Base-by-base conservation (phyloP, 2,888 invertebrate genomes). In the Periphyllus acericola region DNA sequence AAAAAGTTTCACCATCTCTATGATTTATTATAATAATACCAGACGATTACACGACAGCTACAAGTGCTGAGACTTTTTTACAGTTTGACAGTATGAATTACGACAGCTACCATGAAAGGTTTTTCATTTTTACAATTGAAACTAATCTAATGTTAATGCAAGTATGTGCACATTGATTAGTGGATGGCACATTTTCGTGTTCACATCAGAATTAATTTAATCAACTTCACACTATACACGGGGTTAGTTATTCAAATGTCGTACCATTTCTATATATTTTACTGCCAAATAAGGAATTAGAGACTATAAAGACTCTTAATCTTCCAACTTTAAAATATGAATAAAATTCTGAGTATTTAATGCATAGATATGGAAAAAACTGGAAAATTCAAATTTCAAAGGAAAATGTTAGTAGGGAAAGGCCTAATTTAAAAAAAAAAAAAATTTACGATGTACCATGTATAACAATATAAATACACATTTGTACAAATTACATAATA, bases 391-490 rank as follows among this genome's bases (percentile, higher is more conserved):
- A 25, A 90, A 91, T 8, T 94, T 94, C 90, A 94, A 94, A 91
- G 91, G 90, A 82, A 92, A 93, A 29, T 95, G 95, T 91, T 91
- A n/a, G n/a, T n/a, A n/a, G n/a, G n/a, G n/a, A n/a, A n/a, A n/a
- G n/a, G n/a, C n/a, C n/a, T n/a, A n/a, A n/a, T n/a, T n/a, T n/a
- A n/a, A n/a, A n/a, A n/a, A n/a, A n/a, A n/a, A n/a, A n/a, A n/a
- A n/a, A n/a, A n/a, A n/a, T n/a, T n/a, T n/a, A n/a, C n/a, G n/a
- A n/a, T n/a, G n/a, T n/a, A n/a, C n/a, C n/a, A n/a, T n/a, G n/a
- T n/a, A n/a, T n/a, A n/a, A n/a, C n/a, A n/a, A n/a, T n/a, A n/a
- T n/a, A n/a, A n/a, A n/a, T n/a, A n/a, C n/a, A n/a, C n/a, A n/a
- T n/a, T n/a, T n/a, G n/a, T n/a, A n/a, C n/a, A n/a, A n/a, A n/a